phyloP scores from a whole-genome alignment of 2,888 invertebrate genomes.

The Atherix ibis region DNA sequence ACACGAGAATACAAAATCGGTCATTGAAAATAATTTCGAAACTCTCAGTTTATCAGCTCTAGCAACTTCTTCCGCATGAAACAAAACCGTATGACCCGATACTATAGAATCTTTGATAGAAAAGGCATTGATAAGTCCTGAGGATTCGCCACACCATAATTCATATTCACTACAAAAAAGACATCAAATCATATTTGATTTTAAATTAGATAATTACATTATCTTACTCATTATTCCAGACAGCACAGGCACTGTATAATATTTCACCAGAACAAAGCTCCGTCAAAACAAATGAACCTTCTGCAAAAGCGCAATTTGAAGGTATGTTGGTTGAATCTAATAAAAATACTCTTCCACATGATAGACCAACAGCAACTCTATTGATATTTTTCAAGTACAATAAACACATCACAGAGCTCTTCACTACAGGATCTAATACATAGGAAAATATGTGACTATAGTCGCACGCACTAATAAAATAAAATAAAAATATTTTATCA shows the following conservation, averaged over 20 bases:
- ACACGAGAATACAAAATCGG: slow-evolving; percentile 58
- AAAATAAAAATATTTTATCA: too few relatives aligned
- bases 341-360: slow-evolving; percentile 62
- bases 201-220: slow-evolving; percentile 6
- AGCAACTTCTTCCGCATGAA: slow-evolving; percentile 37
- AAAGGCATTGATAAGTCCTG: slow-evolving; percentile 66
- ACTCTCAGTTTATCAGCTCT: slow-evolving; percentile 29
- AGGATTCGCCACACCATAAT: slow-evolving; percentile 78
- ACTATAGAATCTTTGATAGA: slow-evolving; percentile 54
- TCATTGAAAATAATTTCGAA: slow-evolving; percentile 49
- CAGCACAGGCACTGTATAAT: slow-evolving; percentile 50
- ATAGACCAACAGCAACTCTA: slow-evolving; percentile 66
- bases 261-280: slow-evolving; percentile 56
- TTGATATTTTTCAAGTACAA: slow-evolving; percentile 47
- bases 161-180: slow-evolving; percentile 40
- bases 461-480: too few relatives aligned
- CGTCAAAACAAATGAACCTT: slow-evolving; percentile 62
- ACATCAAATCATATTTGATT: slow-evolving; percentile 2
- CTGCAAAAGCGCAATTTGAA: slow-evolving; percentile 44
- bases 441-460: slow-evolving; percentile 37
- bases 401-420: slow-evolving; percentile 50
- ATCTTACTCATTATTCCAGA: slow-evolving; percentile 26
- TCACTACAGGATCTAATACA: slow-evolving; percentile 49
- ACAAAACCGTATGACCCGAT: slow-evolving; percentile 52
- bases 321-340: slow-evolving; percentile 46